phyloP scores from a whole-genome alignment of 2,113 vertebrate species.

The Otus sunia region DNA sequence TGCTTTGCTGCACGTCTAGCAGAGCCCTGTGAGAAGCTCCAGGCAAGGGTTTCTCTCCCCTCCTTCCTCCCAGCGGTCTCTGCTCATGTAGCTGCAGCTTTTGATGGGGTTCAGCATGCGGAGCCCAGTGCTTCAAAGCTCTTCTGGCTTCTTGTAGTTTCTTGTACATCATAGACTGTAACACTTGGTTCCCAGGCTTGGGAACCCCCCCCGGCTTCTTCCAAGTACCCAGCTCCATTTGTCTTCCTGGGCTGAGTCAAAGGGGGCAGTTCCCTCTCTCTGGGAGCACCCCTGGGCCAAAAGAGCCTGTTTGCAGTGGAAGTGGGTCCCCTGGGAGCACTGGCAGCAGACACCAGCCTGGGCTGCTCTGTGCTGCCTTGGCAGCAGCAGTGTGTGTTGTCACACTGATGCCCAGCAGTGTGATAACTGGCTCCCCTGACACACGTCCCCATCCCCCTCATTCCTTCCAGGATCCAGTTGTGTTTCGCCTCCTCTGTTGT shows the following conservation, averaged over 20 bases:
- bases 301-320: neutral
- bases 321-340: neutral
- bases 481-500: neutral
- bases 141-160: slow-evolving; percentile 34
- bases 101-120: neutral
- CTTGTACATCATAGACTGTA: neutral
- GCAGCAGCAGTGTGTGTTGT: neutral
- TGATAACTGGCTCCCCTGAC: neutral
- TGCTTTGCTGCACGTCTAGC: neutral
- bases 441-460: neutral
- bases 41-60: neutral
- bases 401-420: neutral
- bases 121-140: slow-evolving; percentile 60
- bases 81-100: neutral
- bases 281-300: neutral
- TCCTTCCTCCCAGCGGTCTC: neutral
- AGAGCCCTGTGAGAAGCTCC: neutral
- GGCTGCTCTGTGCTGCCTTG: neutral
- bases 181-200: neutral
- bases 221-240: neutral
- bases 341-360: neutral
- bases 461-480: neutral
- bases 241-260: neutral
- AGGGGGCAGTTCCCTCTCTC: neutral
- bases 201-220: neutral